Base-by-base conservation (phyloP, 2,888 invertebrate species). In the Drymonia ruficornis region DNA sequence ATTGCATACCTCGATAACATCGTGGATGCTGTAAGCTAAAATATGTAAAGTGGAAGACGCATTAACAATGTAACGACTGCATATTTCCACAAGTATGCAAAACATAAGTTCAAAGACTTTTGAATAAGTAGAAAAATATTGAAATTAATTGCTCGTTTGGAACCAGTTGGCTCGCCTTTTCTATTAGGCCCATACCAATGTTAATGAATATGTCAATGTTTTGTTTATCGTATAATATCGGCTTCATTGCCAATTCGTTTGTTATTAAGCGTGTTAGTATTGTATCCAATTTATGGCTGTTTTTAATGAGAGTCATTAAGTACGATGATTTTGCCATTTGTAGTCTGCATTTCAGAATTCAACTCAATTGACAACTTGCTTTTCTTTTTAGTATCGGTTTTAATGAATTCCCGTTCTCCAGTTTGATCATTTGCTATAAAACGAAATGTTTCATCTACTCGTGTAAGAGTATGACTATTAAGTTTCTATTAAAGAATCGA, bases 1-100 rank as follows among this genome's bases (percentile, higher is more conserved):
- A 87, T 87, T 72, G 80, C 83, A 80, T 79, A 73, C 72, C 72
- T 65, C 60, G 85, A 86, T 87, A 85, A 64, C 56, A 63, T 59
- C 65, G 52, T 67, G 64, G 71, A 77, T 68, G 74, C 72, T 71
- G 72, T 74, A 76, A 75, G 74, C 67, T 74, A 65, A 67, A 16
- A 73, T 74, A 75, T 78, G 71, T 77, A 76, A 71, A 74, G 75
- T 78, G 70, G 76, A 78, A 63, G 62, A 69, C 76, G 74, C 59
- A 76, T 73, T 72, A 63, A 70, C 67, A 60, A 63, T 67, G 61
- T 70, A 61, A 53, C 54, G 36, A 56, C 58, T 55, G 60, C 61
- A 72, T 70, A 70, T 59, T 61, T 57, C 59, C 56, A 50, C 56
- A 55, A 56, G 55, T 57, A 70, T 70, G 73, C 56, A 55, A 59